Evolutionary conservation across 1,140 invertebrate genomes (phyloP).

Genomic region (Aradophagus sp.): DNA sequence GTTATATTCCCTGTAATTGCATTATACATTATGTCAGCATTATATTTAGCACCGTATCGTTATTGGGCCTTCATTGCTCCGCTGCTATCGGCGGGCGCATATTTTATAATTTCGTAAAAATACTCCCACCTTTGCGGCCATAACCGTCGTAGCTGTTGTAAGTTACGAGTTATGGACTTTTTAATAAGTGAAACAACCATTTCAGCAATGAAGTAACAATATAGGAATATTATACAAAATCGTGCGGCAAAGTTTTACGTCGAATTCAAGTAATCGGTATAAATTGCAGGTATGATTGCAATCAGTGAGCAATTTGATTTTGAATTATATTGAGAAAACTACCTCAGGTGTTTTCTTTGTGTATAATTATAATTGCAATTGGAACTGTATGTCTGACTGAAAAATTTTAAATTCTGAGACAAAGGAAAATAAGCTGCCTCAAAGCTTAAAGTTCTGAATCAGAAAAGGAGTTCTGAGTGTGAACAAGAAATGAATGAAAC

Average conservation of each 20-base stretch:
- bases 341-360: no score
- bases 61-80: conserved; percentile 46
- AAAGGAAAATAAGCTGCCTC: no score
- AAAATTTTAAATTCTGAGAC: no score
- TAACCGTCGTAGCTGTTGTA: conserved; percentile 52
- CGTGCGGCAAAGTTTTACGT: conserved; percentile 1
- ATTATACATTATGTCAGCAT: conserved; percentile 48
- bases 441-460: no score
- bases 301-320: conserved; percentile 1
- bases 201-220: no score
- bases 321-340: background rate
- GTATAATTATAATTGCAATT: no score
- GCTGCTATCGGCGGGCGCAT: conserved; percentile 25
- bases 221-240: conserved; percentile 9
- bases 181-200: conserved; percentile 26
- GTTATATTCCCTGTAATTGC: conserved; percentile 54
- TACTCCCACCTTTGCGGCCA: conserved; percentile 35
- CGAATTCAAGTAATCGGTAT: conserved; percentile 25
- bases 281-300: no score
- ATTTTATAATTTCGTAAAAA: conserved; percentile 57
- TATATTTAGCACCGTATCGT: conserved; percentile 49
- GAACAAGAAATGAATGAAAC: no score
- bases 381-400: no score
- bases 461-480: no score
- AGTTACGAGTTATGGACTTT: conserved; percentile 53